Percentiles rank a stretch among this genome's conserved stretches.
Evolutionary conservation across 2,797 vertebrate genomes (phyloP).

Genomic region (Lutjanus campechanus): DNA sequence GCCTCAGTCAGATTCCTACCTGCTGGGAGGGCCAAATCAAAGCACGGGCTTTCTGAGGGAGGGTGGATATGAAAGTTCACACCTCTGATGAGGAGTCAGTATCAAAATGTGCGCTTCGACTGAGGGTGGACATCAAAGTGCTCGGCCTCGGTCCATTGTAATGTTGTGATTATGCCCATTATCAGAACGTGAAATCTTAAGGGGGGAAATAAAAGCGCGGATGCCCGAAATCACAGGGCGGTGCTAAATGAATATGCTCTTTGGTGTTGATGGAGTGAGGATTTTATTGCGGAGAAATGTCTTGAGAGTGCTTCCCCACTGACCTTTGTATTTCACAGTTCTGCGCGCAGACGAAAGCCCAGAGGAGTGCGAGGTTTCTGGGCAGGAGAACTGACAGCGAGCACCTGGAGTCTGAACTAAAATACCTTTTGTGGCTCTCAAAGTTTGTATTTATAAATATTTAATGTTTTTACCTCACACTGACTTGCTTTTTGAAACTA

Average conservation of each 20-base stretch:
- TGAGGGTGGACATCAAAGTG: slow-evolving; percentile 50
- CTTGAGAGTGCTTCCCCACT: not conserved
- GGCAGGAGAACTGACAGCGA: slow-evolving; percentile 17
- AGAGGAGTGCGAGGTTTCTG: slow-evolving; percentile 8
- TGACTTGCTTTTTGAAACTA: slow-evolving; percentile 3
- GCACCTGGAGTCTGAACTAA: slow-evolving; percentile 30
- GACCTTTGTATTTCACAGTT: not conserved
- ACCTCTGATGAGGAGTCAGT: slow-evolving; percentile 38
- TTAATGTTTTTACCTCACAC: not conserved
- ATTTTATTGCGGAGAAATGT: not conserved
- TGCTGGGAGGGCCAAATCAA: slow-evolving; percentile 60
- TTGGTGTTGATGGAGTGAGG: not conserved
- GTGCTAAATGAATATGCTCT: not conserved
- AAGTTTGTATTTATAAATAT: slow-evolving; percentile 33
- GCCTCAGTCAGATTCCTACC: slow-evolving; percentile 27
- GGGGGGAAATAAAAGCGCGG: not conserved
- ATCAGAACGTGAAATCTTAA: slow-evolving; percentile 1
- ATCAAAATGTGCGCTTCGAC: slow-evolving; percentile 36
- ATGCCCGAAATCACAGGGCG: not conserved
- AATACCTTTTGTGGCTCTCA: slow-evolving; percentile 16
- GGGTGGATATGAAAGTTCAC: slow-evolving; percentile 40
- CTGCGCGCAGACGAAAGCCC: slow-evolving; percentile 16
- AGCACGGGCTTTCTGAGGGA: slow-evolving; percentile 47
- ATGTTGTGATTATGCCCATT: slow-evolving; percentile 4
- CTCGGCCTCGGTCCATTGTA: slow-evolving; percentile 3